Evolutionary conservation across 1,140 invertebrate species (phyloP), one percentile per base, ranked within the genome.

Genomic region (Ephestia elutella): DNA sequence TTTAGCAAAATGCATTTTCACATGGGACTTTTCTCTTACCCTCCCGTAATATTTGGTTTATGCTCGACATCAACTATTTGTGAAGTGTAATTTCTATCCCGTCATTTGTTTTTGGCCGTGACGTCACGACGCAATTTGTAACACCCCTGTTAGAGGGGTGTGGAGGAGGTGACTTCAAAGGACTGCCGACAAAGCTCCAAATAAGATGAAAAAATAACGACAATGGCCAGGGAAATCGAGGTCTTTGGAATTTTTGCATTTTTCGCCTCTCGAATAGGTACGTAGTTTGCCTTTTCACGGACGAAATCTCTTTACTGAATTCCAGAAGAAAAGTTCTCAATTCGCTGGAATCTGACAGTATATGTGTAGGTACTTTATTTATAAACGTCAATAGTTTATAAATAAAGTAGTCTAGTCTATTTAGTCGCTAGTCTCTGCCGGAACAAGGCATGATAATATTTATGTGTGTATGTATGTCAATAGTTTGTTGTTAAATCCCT

Each of bases 191-290:
- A 87, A 84, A 86, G 84, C 80, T 76, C 75, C 80, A 87, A 87
- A 87, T 86, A 87, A 86, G 81, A 85, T 82, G 82, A 86, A 87
- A 87, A 77, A 78, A 79, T 70, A 80, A 84, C 79, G 82, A 87
- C 84, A 85, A 85, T 82, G 80, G 75, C 72, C 80, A 75, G 74
- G 75, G 73, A 85, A 87, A 87, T 84, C 80, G 78, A 73, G 71
- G 75, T 75, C 70, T 83, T 73, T 71, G 61, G 64, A 66, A 80
- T 78, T 73, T 82, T 83, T 44, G 38, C 58, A 61, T 63, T 66
- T 72, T 75, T 79, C 73, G 73, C 73, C 80, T 77, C 68, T 71
- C 68, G 68, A 19, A 17, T 25, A 25, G 2, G 21, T 56, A 53
- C 44, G 56, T 65, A 70, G 65, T 62, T 62, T 59, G 49, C 59